Base-by-base conservation (phyloP, 2,888 invertebrate genomes). In the Scrobipalpa atriplicella region DNA sequence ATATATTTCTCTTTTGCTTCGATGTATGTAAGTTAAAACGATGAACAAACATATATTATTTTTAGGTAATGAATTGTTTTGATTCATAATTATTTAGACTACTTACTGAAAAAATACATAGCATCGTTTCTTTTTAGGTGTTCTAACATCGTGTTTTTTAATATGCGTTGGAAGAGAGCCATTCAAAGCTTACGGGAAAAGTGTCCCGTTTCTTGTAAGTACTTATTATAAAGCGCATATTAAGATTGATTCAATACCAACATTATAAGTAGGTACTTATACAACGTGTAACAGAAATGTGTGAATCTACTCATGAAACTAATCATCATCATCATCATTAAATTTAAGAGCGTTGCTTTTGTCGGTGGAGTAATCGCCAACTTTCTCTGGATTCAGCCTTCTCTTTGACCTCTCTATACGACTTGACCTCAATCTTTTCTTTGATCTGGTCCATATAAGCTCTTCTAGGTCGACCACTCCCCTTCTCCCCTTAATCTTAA, bases 151-250 rank as follows among this genome's bases (percentile, higher is more conserved):
- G n/a, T 76, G 71, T 66, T 67, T 76, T 51, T 65, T 71, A 61
- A 64, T 72, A 65, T 78, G 81, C 68, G 60, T 70, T n/a, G 79
- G 82, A 13, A 77, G 80, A 51, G 80, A 80, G 38, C 90, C 90
- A 0, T 81, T 87, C 64, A 82, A 73, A 66, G 84, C 90, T 0
- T 69, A 71, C 0, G 69, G 73, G 0, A 85, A 85, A 13, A 71
- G 83, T 0, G 2, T 87, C 11, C 83, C 85, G 5, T 90, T 82
- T 70, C 8, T 86, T 18, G 90, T 90, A 76, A 89, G 89, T 62
- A 13, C 8, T 52, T 1, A 3, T 54, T 18, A 2, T 1, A 3
- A 11, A 3, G 11, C 13, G 3, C 11, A 43, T 43, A 13, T 13
- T 43, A 43, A 39, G 8, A 11, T 10, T 8, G 39, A n/a, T n/a